Evolutionary conservation across 2,888 invertebrate genomes (phyloP), one percentile per base, ranked within the genome.

Genomic region (Acrobasis suavella): DNA sequence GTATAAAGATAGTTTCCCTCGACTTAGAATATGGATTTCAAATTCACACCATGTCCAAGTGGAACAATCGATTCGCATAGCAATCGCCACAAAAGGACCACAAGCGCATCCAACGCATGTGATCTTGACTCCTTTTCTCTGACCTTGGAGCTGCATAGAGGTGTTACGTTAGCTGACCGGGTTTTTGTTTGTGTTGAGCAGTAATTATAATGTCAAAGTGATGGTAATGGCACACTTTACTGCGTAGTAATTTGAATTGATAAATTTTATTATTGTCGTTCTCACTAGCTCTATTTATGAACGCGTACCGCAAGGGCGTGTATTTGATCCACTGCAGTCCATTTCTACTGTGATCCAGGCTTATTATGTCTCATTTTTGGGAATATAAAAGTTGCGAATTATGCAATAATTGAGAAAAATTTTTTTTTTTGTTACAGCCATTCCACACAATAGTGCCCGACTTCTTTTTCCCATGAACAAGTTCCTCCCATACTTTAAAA

Each of bases 41-140:
- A 55, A 65, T 65, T 64, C 65, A 17, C 8, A 37, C 38, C 62
- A 17, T 62, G 63, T 62, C 17, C 39, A 3, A 58, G 56, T 62
- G 42, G 46, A 61, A 60, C 50, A 54, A 58, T 50, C 51, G 51
- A 62, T 46, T 65, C 46, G 38, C 49, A 42, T 51, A 58, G 52
- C 55, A 63, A 63, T 61, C 50, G 50, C 14, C 12, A 42, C 62
- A 60, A 58, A 46, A 60, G 60, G 39, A 52, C 37, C 49, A 50
- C 50, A 50, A 16, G 61, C 60, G 63, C 63, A 62, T 65, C 62
- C 55, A 62, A 66, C 50, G 54, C 61, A 51, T 58, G 58, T 52
- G 66, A 60, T 65, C 66, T 65, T 67, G 68, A 64, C 65, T 65
- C 52, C 46, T 62, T 62, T 55, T 62, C 54, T 49, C 37, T 62